Conservation (phyloP, 2,888 invertebrate genomes). For the Hypercompe scribonia region DNA sequence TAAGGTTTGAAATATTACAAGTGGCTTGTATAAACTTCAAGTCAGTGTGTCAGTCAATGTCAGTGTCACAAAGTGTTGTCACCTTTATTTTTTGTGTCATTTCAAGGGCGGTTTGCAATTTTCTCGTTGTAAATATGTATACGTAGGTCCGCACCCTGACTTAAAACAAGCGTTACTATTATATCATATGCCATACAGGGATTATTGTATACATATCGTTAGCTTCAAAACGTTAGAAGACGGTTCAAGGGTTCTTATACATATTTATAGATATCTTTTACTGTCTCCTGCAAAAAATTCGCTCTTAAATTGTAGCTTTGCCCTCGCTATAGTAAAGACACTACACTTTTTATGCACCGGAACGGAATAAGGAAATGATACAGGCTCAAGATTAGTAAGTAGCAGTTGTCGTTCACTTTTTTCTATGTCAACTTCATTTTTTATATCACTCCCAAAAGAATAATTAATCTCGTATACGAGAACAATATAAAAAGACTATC, state of each 20-base stretch:
- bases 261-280: neutral
- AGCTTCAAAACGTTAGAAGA: neutral
- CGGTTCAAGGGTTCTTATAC: neutral
- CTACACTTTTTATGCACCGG: too few species aligned
- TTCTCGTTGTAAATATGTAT: neutral
- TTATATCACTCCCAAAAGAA: neutral
- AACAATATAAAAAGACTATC: neutral
- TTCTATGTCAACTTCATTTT: neutral
- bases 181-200: neutral
- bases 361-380: neutral
- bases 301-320: neutral
- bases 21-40: too few species aligned
- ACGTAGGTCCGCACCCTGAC: neutral
- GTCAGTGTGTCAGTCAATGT: too few species aligned
- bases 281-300: neutral
- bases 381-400: neutral
- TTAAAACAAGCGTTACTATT: neutral
- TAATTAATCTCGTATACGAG: neutral
- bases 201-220: neutral
- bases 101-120: neutral
- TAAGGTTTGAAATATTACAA: too few species aligned
- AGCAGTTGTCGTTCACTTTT: neutral
- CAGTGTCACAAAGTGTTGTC: too few species aligned
- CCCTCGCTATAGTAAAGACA: neutral
- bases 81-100: neutral